Base-by-base conservation (phyloP, 2,113 vertebrate genomes). In the Forbesichthys papilliferus region DNA sequence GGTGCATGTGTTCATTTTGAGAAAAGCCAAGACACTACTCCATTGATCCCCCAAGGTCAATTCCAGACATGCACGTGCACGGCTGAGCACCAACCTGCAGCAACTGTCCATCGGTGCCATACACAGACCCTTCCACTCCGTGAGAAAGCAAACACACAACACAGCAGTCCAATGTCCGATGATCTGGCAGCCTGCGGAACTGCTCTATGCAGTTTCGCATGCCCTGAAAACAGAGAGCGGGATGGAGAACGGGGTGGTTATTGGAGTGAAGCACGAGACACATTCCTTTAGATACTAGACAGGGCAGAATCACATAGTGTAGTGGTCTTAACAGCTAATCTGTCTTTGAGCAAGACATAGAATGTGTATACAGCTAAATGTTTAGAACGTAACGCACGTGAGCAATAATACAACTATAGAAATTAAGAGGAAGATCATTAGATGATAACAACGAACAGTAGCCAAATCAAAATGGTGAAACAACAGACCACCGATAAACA, bases 121-220 rank as follows among this genome's bases (percentile, higher is more conserved):
- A 99, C 77, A 99, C 64, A 0, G 93, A 94, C 46, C 97, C 98
- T 14, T 99, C 97, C 57, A 96, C 91, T 11, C 98, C 98, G 0
- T 99, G 98, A 1, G 98, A 99, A 18, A 99, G 94, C 55, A 99
- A 86, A 64, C 96, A 96, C 68, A 99, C 92, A 58, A 95, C 90
- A 78, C 94, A 94, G 69, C 96, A 96, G 91, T 98, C 95, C 13
- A 87, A 83, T 11, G 79, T 63, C 8, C 68, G 85, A 77, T 98
- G 97, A 11, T 91, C 90, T 2, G 77, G 81, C 0, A 77, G 82
- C 73, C 86, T 88, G 51, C 93, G 86, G 71, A 98, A 99, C 8
- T 73, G 88, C 84, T 94, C 88, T 11, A 99, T 90, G n/a, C 93
- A 89, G 4, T 75, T 80, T 57, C 88, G 93, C 94, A 98, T 99